These are phyloP conservation scores for Etia nguti DNA, from an alignment of 2,113 vertebrate genomes.

Conservation along the genomic window DNA sequence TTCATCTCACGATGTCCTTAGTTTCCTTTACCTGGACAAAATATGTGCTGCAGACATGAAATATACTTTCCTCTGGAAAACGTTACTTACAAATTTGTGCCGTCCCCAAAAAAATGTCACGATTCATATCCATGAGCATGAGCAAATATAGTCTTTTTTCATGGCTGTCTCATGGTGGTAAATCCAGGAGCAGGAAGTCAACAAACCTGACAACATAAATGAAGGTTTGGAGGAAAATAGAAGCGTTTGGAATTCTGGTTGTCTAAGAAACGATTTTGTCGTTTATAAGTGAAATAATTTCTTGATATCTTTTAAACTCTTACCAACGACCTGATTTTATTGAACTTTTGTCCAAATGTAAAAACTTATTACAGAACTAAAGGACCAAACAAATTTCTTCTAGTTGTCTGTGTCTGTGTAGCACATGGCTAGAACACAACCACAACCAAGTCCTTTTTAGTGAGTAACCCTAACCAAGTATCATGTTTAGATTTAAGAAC, in stretches of 20 bases:
- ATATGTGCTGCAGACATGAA: not conserved
- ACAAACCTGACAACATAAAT: not conserved
- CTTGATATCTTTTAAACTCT: not conserved
- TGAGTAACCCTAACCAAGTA: no score
- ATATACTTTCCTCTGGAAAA: rapidly evolving
- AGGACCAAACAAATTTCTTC: not conserved
- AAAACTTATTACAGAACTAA: rapidly evolving
- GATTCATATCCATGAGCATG: not conserved
- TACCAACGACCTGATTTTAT: no score
- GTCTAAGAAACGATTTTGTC: not conserved
- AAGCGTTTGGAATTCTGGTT: not conserved
- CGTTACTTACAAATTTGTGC: not conserved
- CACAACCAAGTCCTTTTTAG: no score
- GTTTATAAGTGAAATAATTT: not conserved
- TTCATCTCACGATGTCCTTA: not conserved
- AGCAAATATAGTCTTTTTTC: not conserved
- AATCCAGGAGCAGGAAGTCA: not conserved
- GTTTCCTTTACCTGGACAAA: rapidly evolving
- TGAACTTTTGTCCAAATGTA: not conserved
- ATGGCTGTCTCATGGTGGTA: rapidly evolving
- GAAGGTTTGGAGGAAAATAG: not conserved
- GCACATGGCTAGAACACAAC: not conserved
- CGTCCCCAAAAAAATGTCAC: not conserved
- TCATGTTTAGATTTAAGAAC: no score
- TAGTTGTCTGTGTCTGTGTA: not conserved